Evolutionary conservation across 92 coral and sea anemone genomes (phyloP).

Genomic region (Montipora capitata): DNA sequence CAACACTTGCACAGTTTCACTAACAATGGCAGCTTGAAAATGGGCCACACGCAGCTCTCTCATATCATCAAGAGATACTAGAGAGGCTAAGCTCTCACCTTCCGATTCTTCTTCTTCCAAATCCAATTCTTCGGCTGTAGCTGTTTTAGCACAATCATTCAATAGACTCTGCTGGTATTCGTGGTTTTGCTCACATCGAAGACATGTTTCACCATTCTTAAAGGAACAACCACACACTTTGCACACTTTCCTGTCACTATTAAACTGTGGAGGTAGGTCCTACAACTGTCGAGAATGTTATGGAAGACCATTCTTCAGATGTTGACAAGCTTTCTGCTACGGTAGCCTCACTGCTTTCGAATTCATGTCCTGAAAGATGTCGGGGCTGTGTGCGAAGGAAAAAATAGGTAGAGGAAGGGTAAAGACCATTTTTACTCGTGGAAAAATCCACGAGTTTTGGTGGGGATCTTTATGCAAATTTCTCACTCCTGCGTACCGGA

Average conservation of each 20-base stretch:
- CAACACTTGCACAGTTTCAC: not conserved
- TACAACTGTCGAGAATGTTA: not conserved
- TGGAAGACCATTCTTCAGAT: not conserved
- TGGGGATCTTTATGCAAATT: too few species aligned
- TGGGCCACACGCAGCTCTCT: slow-evolving; percentile 1
- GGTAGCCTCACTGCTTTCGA: too few species aligned
- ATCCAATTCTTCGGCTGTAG: not conserved
- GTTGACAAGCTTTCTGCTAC: not conserved
- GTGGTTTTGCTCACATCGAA: not conserved
- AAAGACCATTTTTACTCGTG: not conserved
- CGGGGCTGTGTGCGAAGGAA: too few species aligned
- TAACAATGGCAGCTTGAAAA: not conserved
- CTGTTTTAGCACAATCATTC: not conserved
- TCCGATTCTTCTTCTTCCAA: too few species aligned
- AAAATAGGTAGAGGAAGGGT: too few species aligned
- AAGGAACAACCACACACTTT: not conserved
- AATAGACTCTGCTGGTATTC: not conserved
- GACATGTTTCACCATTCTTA: too few species aligned
- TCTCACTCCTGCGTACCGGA: too few species aligned
- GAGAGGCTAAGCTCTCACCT: not conserved
- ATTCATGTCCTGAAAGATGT: too few species aligned
- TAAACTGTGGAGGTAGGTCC: not conserved
- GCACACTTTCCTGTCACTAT: not conserved
- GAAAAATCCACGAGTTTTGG: slow-evolving; percentile 39
- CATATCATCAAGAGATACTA: not conserved